Percentiles rank a stretch among this genome's conserved stretches.
phyloP scores from a whole-genome alignment of 2,888 invertebrate genomes.

The Keiferia lycopersicella region DNA sequence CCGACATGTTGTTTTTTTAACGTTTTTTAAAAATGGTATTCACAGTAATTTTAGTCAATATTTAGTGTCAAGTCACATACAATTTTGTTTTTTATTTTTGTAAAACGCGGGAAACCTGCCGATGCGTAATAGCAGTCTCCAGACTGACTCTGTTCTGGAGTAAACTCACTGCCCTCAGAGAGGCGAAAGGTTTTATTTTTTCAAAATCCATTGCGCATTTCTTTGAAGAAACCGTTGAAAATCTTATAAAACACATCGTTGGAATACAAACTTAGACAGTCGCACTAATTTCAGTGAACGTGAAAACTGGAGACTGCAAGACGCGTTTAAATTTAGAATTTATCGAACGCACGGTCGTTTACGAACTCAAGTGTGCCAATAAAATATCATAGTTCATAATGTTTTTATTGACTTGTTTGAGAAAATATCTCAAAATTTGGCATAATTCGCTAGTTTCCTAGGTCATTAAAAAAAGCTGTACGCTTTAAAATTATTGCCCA shows the following conservation, averaged over 20 bases:
- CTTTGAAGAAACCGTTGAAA: not conserved
- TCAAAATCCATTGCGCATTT: not conserved
- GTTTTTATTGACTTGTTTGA: not conserved
- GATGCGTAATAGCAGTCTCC: slow-evolving; percentile 13
- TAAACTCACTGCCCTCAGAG: too few relatives aligned
- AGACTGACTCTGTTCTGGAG: slow-evolving; percentile 15
- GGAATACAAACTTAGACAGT: not conserved
- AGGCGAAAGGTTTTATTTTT: not conserved
- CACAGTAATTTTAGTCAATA: too few relatives aligned
- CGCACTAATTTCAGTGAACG: not conserved
- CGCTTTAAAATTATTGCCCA: too few relatives aligned
- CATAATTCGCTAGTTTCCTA: too few relatives aligned
- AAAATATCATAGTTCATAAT: slow-evolving; percentile 15
- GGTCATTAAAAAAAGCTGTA: too few relatives aligned
- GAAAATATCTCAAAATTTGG: too few relatives aligned
- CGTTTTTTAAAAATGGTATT: too few relatives aligned
- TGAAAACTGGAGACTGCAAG: slow-evolving; percentile 50
- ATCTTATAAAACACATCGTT: not conserved
- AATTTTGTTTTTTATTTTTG: too few relatives aligned
- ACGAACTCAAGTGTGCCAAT: slow-evolving; percentile 19
- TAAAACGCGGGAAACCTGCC: slow-evolving; percentile 14
- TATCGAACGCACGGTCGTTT: slow-evolving; percentile 51
- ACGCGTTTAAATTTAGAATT: slow-evolving; percentile 51
- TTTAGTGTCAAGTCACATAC: not conserved
- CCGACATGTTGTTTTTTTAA: not conserved